Conservation (phyloP, 2,113 vertebrate species). For the Aspiorhynchus laticeps region DNA sequence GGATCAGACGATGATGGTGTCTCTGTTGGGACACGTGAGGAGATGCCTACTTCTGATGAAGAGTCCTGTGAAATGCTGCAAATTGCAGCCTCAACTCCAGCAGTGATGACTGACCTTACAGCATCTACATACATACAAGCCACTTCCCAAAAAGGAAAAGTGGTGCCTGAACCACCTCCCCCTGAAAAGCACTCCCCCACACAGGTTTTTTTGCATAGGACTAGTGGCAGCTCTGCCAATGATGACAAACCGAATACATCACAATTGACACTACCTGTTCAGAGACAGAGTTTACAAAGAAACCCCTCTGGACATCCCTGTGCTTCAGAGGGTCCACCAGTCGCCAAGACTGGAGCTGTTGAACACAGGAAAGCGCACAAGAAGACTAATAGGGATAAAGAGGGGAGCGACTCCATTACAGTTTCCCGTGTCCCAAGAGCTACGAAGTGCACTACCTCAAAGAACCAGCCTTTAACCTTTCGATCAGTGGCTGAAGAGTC, state of each 20-base stretch:
- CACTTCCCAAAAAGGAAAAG: constrained; percentile 3
- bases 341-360: constrained; percentile 23
- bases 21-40: constrained; percentile 61
- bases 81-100: constrained; percentile 26
- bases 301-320: constrained; percentile 23
- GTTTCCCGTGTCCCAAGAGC: not conserved
- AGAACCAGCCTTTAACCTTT: constrained; percentile 2
- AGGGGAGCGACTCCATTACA: constrained; percentile 50
- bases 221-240: constrained; percentile 58
- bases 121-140: constrained; percentile 29
- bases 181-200: constrained; percentile 54
- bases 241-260: constrained; percentile 57
- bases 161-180: constrained; percentile 22
- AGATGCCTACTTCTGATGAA: constrained; percentile 67
- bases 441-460: constrained; percentile 47
- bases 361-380: constrained; percentile 73
- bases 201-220: constrained; percentile 58
- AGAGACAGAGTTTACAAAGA: constrained; percentile 29
- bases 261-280: constrained; percentile 20
- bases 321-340: not conserved
- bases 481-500: not conserved
- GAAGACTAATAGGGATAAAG: constrained; percentile 73
- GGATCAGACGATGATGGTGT: constrained; percentile 67
- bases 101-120: not conserved
- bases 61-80: constrained; percentile 55